Percentiles rank a stretch among this genome's conserved stretches.
phyloP scores from a whole-genome alignment of 2,113 vertebrate genomes.

The Xenopus borealis region DNA sequence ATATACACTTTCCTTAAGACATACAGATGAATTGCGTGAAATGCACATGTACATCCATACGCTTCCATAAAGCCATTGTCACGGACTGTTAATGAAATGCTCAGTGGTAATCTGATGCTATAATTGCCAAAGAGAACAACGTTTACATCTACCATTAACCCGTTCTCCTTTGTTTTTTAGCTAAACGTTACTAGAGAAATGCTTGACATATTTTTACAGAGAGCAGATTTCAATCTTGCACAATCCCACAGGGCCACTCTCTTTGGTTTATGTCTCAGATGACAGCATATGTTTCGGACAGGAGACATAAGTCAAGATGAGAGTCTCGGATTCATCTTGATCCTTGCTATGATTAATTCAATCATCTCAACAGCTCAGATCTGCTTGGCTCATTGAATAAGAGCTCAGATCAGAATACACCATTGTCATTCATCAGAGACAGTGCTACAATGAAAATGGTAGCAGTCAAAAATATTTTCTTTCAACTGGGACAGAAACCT shows the following conservation, averaged over 20 bases:
- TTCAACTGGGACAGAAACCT: too few relatives aligned
- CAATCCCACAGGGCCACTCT: background rate
- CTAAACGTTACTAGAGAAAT: background rate
- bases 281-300: constrained; percentile 2
- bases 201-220: background rate
- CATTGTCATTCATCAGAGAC: background rate
- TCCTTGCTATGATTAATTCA: background rate
- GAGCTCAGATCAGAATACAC: background rate
- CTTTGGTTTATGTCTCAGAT: background rate
- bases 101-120: too few relatives aligned
- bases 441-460: too few relatives aligned
- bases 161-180: background rate
- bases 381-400: background rate
- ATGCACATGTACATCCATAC: background rate
- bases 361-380: constrained; percentile 1
- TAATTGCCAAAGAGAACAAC: background rate
- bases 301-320: background rate
- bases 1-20: background rate
- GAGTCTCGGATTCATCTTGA: background rate
- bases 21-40: background rate
- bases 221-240: background rate
- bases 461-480: too few relatives aligned
- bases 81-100: too few relatives aligned
- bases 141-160: background rate
- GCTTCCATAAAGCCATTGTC: too few relatives aligned